A percentile compares a stretch with the other conserved stretches of the same genome.
These are phyloP conservation scores for Paratrypauchen microcephalus DNA, from an alignment of 2,797 vertebrate genomes.

Conservation along the genomic window DNA sequence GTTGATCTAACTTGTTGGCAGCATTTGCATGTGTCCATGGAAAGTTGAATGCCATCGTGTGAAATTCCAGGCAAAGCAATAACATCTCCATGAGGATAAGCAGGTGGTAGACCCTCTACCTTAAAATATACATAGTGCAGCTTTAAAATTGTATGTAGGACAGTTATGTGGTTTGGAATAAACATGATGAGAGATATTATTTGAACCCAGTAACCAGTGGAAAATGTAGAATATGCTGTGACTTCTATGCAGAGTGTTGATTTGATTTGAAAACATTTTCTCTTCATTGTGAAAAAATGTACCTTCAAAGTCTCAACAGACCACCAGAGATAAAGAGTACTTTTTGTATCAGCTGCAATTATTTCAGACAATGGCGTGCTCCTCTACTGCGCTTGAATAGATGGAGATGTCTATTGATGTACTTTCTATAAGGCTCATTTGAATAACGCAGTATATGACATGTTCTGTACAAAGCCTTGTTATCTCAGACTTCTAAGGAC, in stretches of 20 bases:
- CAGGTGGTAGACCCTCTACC: too few relatives aligned
- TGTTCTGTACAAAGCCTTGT: not conserved
- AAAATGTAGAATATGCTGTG: not conserved
- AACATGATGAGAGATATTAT: too few relatives aligned
- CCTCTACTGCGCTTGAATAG: not conserved
- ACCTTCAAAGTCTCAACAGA: not conserved
- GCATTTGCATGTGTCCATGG: too few relatives aligned
- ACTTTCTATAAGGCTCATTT: not conserved
- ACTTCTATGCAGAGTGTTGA: not conserved
- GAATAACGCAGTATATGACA: not conserved
- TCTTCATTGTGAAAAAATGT: not conserved
- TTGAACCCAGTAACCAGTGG: too few relatives aligned
- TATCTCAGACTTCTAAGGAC: not conserved
- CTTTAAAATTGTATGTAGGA: too few relatives aligned
- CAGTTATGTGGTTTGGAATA: too few relatives aligned
- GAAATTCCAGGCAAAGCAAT: too few relatives aligned
- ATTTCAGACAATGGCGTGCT: not conserved
- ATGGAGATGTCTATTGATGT: slow-evolving; percentile 2
- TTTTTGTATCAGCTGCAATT: not conserved
- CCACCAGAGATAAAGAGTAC: not conserved
- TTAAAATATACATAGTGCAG: too few relatives aligned
- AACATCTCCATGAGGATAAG: too few relatives aligned
- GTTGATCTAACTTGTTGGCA: too few relatives aligned
- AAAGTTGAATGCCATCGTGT: too few relatives aligned
- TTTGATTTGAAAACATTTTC: not conserved